Percentiles rank a stretch among this genome's conserved stretches.
These are phyloP conservation scores for Accipiter cooperii DNA, from an alignment of 2,113 vertebrate genomes.

Conservation along the genomic window DNA sequence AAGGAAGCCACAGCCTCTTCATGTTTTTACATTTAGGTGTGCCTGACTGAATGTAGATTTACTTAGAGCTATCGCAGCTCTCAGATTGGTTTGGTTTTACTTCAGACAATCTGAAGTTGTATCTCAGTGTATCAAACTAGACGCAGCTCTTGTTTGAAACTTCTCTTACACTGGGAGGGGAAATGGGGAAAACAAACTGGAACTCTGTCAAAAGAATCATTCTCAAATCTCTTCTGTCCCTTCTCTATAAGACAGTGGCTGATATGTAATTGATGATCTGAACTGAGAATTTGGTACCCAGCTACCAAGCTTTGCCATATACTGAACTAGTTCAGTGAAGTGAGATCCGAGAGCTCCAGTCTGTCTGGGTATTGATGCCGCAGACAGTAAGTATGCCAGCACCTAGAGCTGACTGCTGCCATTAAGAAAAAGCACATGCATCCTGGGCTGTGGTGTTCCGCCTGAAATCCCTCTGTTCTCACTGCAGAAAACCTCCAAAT, in stretches of 20 bases:
- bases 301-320: not conserved
- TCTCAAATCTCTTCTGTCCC: not conserved
- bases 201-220: not conserved
- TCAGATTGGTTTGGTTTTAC: not conserved
- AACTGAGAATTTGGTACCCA: not conserved
- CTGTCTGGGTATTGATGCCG: not conserved
- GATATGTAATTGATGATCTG: not conserved
- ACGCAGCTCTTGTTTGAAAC: not conserved
- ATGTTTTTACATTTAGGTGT: not conserved
- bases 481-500: not conserved
- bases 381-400: not conserved
- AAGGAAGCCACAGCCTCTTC: not conserved
- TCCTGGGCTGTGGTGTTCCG: not conserved
- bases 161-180: not conserved
- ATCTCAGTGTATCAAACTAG: not conserved
- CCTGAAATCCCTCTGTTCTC: not conserved
- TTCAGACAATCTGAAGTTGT: not conserved
- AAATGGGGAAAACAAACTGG: not conserved
- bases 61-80: not conserved
- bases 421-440: not conserved
- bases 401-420: not conserved
- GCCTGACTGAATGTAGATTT: not conserved
- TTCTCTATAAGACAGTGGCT: not conserved
- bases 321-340: not conserved
- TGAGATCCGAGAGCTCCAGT: not conserved